Base-by-base conservation (phyloP, 2,888 invertebrate genomes). In the Pyrochroa serraticornis region DNA sequence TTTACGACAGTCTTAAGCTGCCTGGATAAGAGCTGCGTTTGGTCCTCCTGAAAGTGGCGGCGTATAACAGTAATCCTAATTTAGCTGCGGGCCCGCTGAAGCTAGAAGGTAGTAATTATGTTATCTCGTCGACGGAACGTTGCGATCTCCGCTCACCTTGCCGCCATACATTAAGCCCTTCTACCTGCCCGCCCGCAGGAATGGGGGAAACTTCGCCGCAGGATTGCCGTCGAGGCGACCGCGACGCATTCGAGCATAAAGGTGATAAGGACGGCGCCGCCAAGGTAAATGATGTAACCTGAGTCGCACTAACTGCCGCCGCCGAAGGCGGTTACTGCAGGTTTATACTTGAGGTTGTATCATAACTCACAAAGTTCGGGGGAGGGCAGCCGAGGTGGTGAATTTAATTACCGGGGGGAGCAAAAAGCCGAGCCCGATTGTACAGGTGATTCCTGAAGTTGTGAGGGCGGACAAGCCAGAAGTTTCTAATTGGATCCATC, bases 251-350 rank as follows among this genome's bases (percentile, higher is more conserved):
- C 72, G 73, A 75, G 76, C 73, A 75, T 75, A 73, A 78, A 77
- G 76, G 76, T 75, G 78, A 78, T 77, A 78, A 78, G 77, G 72
- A 74, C 65, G 70, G 63, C 62, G 65, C 68, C 69, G 68, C 69
- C 61, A 69, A 75, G 73, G 75, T 74, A 71, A 67, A 71, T 69
- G 70, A 65, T 56, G 64, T 62, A 65, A 66, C 67, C 65, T 66
- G 62, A 52, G 48, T 42, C 45, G 46, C 22, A 22, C 22, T 22
- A 22, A 22, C 22, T 22, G 22, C 22, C 22, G 22, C 22, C 22
- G 22, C 22, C 22, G 22, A 22, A 22, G 5, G 22, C 22, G 22
- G 22, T 22, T 22, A 22, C 22, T 22, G 22, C 5, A 22, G 22
- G 22, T 22, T 39, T 41, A 41, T 34, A 7, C 39, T 12, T 9